Conservation (phyloP, 2,113 vertebrate genomes). For the Alethe diademata region DNA sequence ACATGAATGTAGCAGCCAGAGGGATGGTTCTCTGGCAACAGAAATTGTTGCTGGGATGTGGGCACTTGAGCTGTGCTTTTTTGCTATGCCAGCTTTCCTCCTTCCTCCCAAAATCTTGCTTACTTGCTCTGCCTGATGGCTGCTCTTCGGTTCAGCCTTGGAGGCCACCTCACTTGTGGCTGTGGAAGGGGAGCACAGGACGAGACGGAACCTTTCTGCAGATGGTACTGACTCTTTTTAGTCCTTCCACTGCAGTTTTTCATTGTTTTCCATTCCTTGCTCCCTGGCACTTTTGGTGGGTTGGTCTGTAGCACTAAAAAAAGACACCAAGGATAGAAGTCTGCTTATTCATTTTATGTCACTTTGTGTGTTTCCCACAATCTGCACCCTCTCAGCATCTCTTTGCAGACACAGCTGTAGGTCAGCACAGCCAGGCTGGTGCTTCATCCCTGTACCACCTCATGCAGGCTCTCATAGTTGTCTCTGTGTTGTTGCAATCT, state of each 20-base stretch:
- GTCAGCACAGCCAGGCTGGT: neutral
- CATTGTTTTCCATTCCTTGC: neutral
- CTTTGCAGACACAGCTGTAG: neutral
- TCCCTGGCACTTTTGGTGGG: neutral
- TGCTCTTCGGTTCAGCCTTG: neutral
- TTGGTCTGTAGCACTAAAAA: neutral
- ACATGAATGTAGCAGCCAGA: neutral
- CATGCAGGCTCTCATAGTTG: neutral
- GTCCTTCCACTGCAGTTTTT: neutral
- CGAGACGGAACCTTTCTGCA: neutral
- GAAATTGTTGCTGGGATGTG: neutral
- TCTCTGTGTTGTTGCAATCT: fast-evolving
- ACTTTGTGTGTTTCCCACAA: neutral
- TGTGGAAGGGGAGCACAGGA: neutral
- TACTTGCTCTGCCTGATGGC: neutral
- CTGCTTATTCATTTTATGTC: neutral
- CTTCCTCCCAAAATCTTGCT: neutral
- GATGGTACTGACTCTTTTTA: neutral
- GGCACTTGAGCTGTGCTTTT: neutral
- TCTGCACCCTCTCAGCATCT: neutral
- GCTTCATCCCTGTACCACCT: neutral
- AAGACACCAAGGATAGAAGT: neutral
- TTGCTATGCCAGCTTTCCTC: neutral
- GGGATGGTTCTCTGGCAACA: neutral
- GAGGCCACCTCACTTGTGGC: neutral